Percentiles rank a stretch among this genome's conserved stretches.
phyloP scores from a whole-genome alignment of 2,888 invertebrate genomes.

The Trachelus stipa region DNA sequence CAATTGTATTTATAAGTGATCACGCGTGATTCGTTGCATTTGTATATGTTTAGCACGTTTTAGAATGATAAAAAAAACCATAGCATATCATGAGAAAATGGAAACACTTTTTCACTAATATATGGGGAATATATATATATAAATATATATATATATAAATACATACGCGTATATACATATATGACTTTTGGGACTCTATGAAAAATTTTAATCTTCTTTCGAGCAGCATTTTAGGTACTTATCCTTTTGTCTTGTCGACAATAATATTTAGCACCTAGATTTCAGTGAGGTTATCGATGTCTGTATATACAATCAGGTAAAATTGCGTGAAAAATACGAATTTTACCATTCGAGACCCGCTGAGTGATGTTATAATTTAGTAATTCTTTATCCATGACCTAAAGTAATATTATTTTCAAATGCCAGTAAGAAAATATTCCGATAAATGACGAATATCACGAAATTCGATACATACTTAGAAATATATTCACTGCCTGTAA shows the following conservation, averaged over 20 bases:
- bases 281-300: slow-evolving; percentile 32
- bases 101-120: slow-evolving; percentile 50
- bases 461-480: not conserved
- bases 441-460: not conserved
- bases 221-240: not conserved
- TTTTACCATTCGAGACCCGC: not conserved
- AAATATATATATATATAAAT: slow-evolving; percentile 27
- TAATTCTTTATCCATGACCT: not conserved
- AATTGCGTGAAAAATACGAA: not conserved
- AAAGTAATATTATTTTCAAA: not conserved
- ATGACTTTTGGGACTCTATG: slow-evolving; percentile 10
- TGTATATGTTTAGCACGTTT: slow-evolving; percentile 54
- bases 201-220: not conserved
- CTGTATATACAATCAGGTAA: slow-evolving; percentile 26
- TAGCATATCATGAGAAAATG: slow-evolving; percentile 50
- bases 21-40: slow-evolving; percentile 56
- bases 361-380: not conserved
- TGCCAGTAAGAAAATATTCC: not conserved
- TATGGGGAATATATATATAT: slow-evolving; percentile 45
- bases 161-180: slow-evolving; percentile 27
- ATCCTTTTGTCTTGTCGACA: not conserved
- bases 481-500: slow-evolving; percentile 5
- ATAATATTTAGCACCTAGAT: slow-evolving; percentile 41
- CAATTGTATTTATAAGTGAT: slow-evolving; percentile 55
- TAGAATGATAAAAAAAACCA: slow-evolving; percentile 41